A percentile compares a stretch with the other conserved stretches of the same genome.
These are phyloP conservation scores for Neostethus bicornis DNA, from an alignment of 2,797 vertebrate genomes.

Conservation along the genomic window DNA sequence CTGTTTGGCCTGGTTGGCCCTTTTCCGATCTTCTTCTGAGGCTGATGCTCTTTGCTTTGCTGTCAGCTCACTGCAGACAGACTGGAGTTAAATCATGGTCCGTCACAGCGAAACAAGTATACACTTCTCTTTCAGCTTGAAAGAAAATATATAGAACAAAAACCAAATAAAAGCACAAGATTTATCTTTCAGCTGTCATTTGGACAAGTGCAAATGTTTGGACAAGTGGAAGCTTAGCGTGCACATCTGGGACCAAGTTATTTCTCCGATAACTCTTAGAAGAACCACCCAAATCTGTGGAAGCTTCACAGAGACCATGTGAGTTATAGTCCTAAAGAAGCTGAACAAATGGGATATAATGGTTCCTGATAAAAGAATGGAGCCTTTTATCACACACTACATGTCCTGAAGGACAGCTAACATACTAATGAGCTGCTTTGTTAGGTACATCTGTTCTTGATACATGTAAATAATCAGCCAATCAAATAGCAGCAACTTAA, in stretches of 20 bases:
- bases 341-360: conserved; percentile 5
- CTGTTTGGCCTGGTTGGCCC: conserved; percentile 55
- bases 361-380: neutral
- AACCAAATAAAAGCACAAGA: neutral
- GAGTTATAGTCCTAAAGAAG: neutral
- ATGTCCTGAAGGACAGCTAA: neutral
- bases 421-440: neutral
- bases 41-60: conserved; percentile 57
- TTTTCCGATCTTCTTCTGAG: conserved; percentile 68
- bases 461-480: neutral
- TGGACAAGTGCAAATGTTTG: neutral
- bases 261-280: neutral
- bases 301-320: neutral
- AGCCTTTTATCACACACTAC: neutral
- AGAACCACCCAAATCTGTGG: neutral
- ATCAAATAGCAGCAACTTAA: too few species aligned
- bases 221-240: neutral
- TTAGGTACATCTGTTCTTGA: neutral
- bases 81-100: conserved; percentile 1
- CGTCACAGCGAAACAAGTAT: neutral
- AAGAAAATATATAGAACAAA: neutral
- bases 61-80: conserved; percentile 62
- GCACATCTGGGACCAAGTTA: conserved; percentile 13
- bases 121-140: neutral
- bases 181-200: neutral